Evolutionary conservation across 2,113 vertebrate genomes (phyloP), one percentile per base, ranked within the genome.

Genomic region (Platysternon megacephalum): DNA sequence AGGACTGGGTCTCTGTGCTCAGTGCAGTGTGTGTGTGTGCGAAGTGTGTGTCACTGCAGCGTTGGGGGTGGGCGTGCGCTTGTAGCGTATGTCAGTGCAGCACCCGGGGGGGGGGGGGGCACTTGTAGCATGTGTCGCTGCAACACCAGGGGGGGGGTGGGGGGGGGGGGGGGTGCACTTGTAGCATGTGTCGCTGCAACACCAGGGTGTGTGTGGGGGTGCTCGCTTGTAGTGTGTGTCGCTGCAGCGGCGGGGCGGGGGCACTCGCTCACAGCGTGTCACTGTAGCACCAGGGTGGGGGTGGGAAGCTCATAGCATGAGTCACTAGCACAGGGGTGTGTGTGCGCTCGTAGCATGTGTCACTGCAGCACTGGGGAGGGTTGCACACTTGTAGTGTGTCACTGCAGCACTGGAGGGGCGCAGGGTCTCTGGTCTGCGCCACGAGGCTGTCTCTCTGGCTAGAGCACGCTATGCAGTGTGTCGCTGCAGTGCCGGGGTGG

Each of bases 361-460:
- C 56, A 58, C 56, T 58, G 56, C 26, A 58, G 56, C 56, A 13
- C 28, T 39, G 32, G 65, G 16, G 17, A 2, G 19, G 4, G 8
- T 32, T 32, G 8, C 32, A 22, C 52, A 21, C 72, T n/a, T 21
- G 72, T 21, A 39, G 91, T 6, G 29, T 26, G 55, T 92, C 78
- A 10, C n/a, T 72, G n/a, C 65, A 72, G 65, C 10, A 21, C 39
- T 21, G 21, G 35, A 9, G n/a, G n/a, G 42, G 42, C 3, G 22
- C 42, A 28, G 42, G 44, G 42, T 46, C 6, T 78, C 42, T 78
- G 74, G 93, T 86, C 90, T 42, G 82, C 28, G 86, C 82, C 93
- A 91, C 92, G 96, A 94, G 93, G 91, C 94, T 84, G 82, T 52
- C 83, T 53, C 19, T 53, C 21, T 53, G 52, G 52, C 52, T 53